Conservation (phyloP, 2,888 invertebrate genomes). For the Mythimna ferrago region DNA sequence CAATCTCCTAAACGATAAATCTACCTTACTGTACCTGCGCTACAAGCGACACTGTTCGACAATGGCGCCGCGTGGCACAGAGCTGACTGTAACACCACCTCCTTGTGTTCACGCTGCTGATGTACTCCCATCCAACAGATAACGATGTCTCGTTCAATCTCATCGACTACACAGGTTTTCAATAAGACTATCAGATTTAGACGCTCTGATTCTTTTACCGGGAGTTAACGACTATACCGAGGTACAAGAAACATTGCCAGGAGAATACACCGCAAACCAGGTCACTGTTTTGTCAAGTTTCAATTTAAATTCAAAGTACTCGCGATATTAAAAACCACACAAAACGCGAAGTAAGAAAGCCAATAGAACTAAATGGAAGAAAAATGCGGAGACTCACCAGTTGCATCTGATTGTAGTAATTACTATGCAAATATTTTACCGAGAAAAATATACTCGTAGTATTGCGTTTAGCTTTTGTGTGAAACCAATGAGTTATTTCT, state of each 20-base stretch:
- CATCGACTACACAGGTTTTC: not conserved
- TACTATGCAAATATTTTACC: slow-evolving; percentile 33
- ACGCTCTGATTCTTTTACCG: not conserved
- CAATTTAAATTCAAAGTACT: slow-evolving; percentile 37
- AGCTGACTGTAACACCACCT: not conserved
- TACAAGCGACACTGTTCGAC: not conserved
- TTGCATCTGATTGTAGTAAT: slow-evolving; percentile 35
- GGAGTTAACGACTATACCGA: not conserved
- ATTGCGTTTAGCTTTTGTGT: not conserved
- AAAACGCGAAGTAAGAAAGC: slow-evolving; percentile 6
- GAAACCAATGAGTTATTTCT: slow-evolving; percentile 5
- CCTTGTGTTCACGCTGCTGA: not conserved
- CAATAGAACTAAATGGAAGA: slow-evolving; percentile 14
- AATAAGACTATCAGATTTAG: slow-evolving; percentile 3
- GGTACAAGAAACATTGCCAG: not conserved
- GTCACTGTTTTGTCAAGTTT: slow-evolving; percentile 3
- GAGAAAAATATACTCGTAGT: not conserved
- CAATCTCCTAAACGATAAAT: not conserved
- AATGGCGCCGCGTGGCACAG: not conserved
- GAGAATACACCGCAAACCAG: not conserved
- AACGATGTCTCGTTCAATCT: not conserved
- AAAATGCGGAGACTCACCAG: slow-evolving; percentile 12
- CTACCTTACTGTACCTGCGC: not conserved
- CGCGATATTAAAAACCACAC: not conserved
- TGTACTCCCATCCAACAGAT: not conserved